A percentile compares a stretch with the other conserved stretches of the same genome.
These are phyloP conservation scores for Hydrolagus colliei DNA, from an alignment of 2,797 vertebrate species.

Conservation along the genomic window DNA sequence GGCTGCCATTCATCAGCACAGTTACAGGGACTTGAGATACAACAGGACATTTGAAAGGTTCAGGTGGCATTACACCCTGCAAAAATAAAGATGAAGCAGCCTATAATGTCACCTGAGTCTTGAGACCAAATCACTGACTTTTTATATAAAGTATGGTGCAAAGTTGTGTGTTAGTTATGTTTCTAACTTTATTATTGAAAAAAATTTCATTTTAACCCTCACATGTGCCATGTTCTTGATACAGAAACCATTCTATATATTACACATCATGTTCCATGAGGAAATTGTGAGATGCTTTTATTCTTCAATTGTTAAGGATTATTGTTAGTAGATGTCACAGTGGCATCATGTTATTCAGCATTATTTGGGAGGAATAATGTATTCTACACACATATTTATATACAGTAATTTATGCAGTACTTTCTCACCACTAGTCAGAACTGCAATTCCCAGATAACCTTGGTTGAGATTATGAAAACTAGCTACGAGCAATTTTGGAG, in stretches of 20 bases:
- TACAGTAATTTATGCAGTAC: background rate
- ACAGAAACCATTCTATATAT: background rate
- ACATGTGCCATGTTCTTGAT: background rate
- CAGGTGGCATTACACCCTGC: background rate
- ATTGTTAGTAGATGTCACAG: background rate
- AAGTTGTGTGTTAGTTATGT: no score
- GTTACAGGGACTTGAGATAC: background rate
- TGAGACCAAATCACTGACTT: background rate
- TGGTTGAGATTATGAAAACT: background rate
- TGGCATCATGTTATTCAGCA: background rate
- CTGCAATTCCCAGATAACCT: no score
- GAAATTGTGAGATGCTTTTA: no score
- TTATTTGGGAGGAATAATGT: background rate
- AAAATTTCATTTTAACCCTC: background rate
- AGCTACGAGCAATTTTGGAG: background rate
- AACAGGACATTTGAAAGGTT: background rate
- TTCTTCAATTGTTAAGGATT: no score
- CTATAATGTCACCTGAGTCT: background rate
- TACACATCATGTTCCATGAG: background rate
- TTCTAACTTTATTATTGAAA: background rate
- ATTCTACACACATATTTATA: background rate
- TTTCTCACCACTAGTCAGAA: background rate
- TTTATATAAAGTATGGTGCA: no score
- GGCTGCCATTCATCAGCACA: background rate
- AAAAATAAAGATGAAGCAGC: background rate